Percentiles rank a stretch among this genome's conserved stretches.
Conservation (phyloP, 2,888 invertebrate genomes). For the Geophilus truncorum region DNA sequence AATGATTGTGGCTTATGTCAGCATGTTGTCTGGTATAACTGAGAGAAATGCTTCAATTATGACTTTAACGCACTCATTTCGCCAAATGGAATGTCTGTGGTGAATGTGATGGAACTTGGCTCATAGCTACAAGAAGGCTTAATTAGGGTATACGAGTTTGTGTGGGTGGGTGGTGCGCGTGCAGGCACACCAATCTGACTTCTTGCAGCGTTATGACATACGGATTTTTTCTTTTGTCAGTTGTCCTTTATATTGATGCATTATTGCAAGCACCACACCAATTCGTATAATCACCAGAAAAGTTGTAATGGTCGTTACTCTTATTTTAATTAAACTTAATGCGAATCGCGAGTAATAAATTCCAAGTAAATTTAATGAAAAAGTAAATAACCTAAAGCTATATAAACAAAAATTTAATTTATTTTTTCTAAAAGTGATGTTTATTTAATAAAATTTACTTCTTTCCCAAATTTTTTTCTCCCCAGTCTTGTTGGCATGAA, state of each 20-base stretch:
- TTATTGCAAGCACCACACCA: neutral
- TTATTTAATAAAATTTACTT: neutral
- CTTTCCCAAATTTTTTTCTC: neutral
- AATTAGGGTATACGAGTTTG: neutral
- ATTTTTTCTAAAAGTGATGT: neutral
- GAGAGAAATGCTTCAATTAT: conserved; percentile 6
- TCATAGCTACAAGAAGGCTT: neutral
- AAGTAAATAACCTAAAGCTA: neutral
- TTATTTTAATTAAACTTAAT: neutral
- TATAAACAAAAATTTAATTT: neutral
- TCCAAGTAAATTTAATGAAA: no score
- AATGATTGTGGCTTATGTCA: conserved; percentile 20
- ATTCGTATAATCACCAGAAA: neutral
- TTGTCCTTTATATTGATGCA: neutral
- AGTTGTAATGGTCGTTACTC: neutral
- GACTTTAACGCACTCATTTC: conserved; percentile 11
- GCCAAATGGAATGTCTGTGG: neutral
- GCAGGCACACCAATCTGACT: neutral
- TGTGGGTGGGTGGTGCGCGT: neutral
- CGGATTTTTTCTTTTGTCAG: neutral
- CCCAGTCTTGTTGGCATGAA: neutral
- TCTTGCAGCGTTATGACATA: neutral
- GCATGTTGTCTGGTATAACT: conserved; percentile 15
- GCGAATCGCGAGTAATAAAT: neutral
- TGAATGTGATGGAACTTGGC: neutral